phyloP scores from a whole-genome alignment of 2,113 vertebrate species.

The Sialia sialis region DNA sequence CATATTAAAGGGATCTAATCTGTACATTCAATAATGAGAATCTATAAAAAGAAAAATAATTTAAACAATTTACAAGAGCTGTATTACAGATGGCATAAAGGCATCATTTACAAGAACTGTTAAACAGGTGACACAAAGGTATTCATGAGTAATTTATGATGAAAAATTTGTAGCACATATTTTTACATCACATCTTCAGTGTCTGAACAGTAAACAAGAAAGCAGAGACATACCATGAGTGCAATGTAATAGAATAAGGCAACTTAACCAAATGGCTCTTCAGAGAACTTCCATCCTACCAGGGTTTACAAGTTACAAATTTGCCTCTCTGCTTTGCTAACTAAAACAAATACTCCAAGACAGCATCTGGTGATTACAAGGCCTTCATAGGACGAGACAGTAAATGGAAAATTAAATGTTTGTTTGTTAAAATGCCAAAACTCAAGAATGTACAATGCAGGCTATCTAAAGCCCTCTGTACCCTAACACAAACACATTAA shows the following conservation, averaged over 20 bases:
- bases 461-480: background rate
- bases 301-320: background rate
- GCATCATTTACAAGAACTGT: conserved; percentile 71
- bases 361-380: background rate
- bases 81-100: conserved; percentile 66
- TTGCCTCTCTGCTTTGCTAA: background rate
- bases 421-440: background rate
- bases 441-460: background rate
- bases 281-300: background rate
- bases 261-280: conserved; percentile 66
- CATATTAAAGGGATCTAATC: conserved; percentile 58
- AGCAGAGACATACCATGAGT: conserved; percentile 31
- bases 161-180: conserved; percentile 66
- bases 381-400: background rate
- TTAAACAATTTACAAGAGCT: conserved; percentile 76
- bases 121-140: conserved; percentile 63
- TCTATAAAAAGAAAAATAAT: conserved; percentile 75
- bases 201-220: conserved; percentile 66
- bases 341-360: background rate
- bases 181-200: conserved; percentile 69
- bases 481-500: background rate
- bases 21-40: conserved; percentile 64
- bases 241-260: conserved; percentile 66
- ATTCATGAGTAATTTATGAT: conserved; percentile 59
- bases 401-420: background rate